These are phyloP conservation scores for Pipistrellus pipistrellus DNA, from an alignment of 2,797 vertebrate species.

Conservation along the genomic window DNA sequence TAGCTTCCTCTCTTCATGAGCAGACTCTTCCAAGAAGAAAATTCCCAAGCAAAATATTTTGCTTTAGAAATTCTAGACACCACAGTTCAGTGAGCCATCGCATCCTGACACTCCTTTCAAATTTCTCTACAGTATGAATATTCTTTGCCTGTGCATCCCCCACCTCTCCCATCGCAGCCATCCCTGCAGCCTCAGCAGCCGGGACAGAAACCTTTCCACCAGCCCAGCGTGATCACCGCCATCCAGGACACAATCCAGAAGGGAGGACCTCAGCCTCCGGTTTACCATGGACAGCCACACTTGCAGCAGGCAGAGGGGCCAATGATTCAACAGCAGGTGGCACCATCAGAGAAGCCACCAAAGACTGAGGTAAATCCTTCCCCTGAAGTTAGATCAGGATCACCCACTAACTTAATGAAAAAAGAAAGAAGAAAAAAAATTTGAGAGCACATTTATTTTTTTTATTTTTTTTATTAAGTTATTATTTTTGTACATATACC, in stretches of 20 bases:
- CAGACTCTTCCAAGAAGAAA: background rate
- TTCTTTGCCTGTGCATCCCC: conserved; percentile 77
- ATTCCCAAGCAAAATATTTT: background rate
- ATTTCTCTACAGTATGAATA: conserved; percentile 82
- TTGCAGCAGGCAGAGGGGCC: conserved; percentile 73
- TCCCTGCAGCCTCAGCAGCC: conserved; percentile 69
- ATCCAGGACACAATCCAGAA: conserved; percentile 44
- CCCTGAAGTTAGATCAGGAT: background rate
- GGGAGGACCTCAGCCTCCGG: conserved; percentile 41
- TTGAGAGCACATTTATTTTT: background rate
- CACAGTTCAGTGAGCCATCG: conserved; percentile 7
- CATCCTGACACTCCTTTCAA: conserved; percentile 70
- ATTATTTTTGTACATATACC: too few relatives aligned
- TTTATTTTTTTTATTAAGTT: too few relatives aligned
- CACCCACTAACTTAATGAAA: background rate
- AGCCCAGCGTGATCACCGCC: conserved; percentile 11
- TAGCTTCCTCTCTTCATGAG: background rate
- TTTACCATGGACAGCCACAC: conserved; percentile 56
- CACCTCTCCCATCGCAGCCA: conserved; percentile 77
- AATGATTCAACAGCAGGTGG: conserved; percentile 60
- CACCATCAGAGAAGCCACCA: conserved; percentile 72
- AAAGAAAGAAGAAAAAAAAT: background rate
- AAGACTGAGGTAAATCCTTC: conserved; percentile 69
- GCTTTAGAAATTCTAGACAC: conserved; percentile 55
- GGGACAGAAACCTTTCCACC: conserved; percentile 68